phyloP scores from a whole-genome alignment of 2,888 invertebrate genomes.

The Alloscopus bannaensis region DNA sequence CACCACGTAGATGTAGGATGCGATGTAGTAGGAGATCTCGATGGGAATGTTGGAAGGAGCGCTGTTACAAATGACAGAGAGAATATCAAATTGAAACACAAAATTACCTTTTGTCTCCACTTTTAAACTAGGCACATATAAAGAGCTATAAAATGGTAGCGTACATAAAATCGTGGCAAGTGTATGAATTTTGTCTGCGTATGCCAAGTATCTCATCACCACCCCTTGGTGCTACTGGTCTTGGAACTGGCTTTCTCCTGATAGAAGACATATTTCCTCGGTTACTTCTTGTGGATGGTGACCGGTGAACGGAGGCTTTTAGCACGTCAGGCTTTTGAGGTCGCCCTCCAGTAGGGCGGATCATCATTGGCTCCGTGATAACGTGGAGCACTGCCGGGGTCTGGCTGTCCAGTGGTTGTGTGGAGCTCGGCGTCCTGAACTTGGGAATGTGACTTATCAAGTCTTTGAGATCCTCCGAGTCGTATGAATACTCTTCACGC shows the following conservation, averaged over 20 bases:
- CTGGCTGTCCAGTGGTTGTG: constrained; percentile 52
- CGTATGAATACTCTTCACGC: constrained; percentile 67
- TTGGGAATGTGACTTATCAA: constrained; percentile 56
- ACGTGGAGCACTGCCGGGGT: constrained; percentile 46
- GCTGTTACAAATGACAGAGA: constrained; percentile 21
- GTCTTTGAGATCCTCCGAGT: constrained; percentile 63
- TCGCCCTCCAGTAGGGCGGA: constrained; percentile 8
- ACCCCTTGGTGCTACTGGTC: not conserved
- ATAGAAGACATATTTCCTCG: constrained; percentile 11
- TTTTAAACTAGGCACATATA: too few species aligned
- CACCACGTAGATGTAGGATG: constrained; percentile 66
- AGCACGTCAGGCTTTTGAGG: constrained; percentile 41
- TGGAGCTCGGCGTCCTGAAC: constrained; percentile 69
- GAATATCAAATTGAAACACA: constrained; percentile 5
- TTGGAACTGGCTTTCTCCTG: constrained; percentile 9
- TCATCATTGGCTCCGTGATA: constrained; percentile 40
- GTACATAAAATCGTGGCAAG: constrained; percentile 57
- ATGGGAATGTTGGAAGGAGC: constrained; percentile 67
- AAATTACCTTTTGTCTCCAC: too few species aligned
- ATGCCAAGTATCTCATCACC: constrained; percentile 11
- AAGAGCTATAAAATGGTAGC: too few species aligned
- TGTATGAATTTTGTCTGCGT: constrained; percentile 50
- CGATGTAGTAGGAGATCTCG: constrained; percentile 65
- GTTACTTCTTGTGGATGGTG: constrained; percentile 32
- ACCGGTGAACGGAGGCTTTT: constrained; percentile 43